phyloP scores from a whole-genome alignment of 2,797 vertebrate genomes.

The Toxotes lorentzi region DNA sequence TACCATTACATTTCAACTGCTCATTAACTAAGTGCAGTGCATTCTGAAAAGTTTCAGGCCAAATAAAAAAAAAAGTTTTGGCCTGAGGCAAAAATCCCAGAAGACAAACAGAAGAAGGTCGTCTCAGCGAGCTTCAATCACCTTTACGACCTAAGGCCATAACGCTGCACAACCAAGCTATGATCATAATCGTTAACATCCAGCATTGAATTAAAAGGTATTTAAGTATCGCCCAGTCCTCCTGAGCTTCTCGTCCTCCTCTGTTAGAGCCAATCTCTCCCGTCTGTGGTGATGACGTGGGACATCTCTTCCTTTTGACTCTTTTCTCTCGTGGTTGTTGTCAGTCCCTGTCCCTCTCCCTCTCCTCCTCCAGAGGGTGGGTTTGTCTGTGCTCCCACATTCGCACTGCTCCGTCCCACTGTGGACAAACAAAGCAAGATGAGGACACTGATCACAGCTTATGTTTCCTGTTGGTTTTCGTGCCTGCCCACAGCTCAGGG shows the following conservation, averaged over 20 bases:
- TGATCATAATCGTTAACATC: conserved; percentile 56
- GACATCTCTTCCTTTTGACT: conserved; percentile 34
- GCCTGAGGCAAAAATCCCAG: conserved; percentile 32
- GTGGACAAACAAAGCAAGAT: conserved; percentile 35
- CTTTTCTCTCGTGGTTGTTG: background rate
- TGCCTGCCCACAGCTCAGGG: too few relatives aligned
- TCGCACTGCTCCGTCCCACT: conserved; percentile 93
- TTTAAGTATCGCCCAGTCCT: conserved; percentile 46
- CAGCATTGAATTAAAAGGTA: conserved; percentile 66
- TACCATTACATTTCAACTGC: conserved; percentile 30
- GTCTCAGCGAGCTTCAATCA: conserved; percentile 17
- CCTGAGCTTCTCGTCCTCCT: conserved; percentile 38
- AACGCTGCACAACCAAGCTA: conserved; percentile 62
- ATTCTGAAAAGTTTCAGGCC: conserved; percentile 39
- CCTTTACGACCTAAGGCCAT: conserved; percentile 30
- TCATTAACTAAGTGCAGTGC: conserved; percentile 40
- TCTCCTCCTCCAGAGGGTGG: conserved; percentile 87
- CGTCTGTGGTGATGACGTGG: conserved; percentile 34
- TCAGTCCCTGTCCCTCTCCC: conserved; percentile 71
- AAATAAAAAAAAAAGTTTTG: conserved; percentile 40
- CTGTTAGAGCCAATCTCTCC: conserved; percentile 12
- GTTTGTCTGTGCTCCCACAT: conserved; percentile 92
- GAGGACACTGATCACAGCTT: background rate
- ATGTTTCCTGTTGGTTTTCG: too few relatives aligned
- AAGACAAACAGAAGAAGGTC: conserved; percentile 17